These are phyloP conservation scores for Corythaixoides concolor DNA, from an alignment of 2,113 vertebrate species.

Conservation along the genomic window DNA sequence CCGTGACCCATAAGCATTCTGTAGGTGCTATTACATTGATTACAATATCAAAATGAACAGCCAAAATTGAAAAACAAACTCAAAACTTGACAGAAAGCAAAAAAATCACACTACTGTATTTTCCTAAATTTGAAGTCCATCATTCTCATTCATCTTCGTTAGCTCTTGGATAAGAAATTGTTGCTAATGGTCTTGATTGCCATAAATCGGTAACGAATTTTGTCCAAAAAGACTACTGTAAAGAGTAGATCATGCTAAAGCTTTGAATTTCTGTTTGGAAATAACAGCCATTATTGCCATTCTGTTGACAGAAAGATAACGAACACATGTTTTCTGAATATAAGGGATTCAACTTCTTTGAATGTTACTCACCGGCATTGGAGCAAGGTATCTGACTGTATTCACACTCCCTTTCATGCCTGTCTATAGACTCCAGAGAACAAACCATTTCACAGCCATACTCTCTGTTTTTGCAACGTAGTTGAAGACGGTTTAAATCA, in stretches of 20 bases:
- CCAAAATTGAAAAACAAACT: background rate
- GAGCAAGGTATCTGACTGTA: constrained; percentile 81
- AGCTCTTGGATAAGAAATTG: background rate
- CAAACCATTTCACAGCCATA: constrained; percentile 85
- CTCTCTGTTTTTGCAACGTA: constrained; percentile 81
- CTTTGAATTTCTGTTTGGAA: background rate
- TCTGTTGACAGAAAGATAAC: background rate
- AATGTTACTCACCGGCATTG: constrained; percentile 77
- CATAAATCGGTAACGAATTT: background rate
- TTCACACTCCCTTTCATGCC: constrained; percentile 86
- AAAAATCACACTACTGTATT: background rate
- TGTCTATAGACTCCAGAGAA: constrained; percentile 83
- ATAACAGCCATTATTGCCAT: background rate
- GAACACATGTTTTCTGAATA: background rate
- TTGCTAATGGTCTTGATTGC: background rate
- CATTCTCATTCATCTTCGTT: background rate
- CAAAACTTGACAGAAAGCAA: background rate
- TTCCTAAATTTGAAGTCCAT: background rate
- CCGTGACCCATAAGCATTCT: background rate
- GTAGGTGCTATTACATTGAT: background rate
- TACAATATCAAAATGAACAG: background rate
- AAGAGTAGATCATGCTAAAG: background rate
- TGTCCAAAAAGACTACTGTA: background rate
- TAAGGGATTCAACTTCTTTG: background rate
- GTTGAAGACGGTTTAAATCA: constrained; percentile 86